These are phyloP conservation scores for Salvelinus fontinalis DNA, from an alignment of 2,113 vertebrate species.

Conservation along the genomic window DNA sequence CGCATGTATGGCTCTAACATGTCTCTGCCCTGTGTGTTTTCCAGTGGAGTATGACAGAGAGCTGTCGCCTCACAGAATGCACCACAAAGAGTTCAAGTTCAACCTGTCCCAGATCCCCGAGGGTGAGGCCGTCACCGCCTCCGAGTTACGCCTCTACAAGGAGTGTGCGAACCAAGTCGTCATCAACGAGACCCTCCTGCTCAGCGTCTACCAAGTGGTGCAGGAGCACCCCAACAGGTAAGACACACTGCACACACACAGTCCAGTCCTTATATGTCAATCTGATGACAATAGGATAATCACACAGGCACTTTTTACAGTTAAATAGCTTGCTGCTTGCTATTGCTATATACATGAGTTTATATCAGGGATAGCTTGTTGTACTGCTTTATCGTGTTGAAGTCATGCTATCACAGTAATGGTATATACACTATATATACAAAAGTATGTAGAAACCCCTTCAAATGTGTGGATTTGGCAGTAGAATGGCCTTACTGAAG, in stretches of 20 bases:
- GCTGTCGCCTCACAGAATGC: slow-evolving; percentile 83
- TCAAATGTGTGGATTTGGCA: too few species aligned
- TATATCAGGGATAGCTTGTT: too few species aligned
- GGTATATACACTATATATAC: too few species aligned
- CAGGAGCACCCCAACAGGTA: slow-evolving; percentile 92
- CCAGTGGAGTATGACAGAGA: slow-evolving; percentile 93
- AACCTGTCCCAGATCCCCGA: slow-evolving; percentile 97
- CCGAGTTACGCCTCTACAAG: slow-evolving; percentile 98
- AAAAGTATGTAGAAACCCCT: too few species aligned
- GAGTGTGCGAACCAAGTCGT: slow-evolving; percentile 89
- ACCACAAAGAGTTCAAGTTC: slow-evolving; percentile 97
- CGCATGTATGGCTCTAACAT: background rate
- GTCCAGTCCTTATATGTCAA: background rate
- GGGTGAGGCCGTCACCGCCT: slow-evolving; percentile 92
- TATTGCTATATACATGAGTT: too few species aligned
- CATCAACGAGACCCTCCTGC: slow-evolving; percentile 93
- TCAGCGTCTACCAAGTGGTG: slow-evolving; percentile 96
- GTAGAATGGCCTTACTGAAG: too few species aligned
- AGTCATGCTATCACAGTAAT: background rate
- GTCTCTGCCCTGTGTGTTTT: slow-evolving; percentile 42
- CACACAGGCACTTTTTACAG: too few species aligned
- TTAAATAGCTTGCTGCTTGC: too few species aligned
- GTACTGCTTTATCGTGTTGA: too few species aligned
- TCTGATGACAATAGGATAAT: too few species aligned
- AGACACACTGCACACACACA: background rate